Conservation (phyloP, 2,113 vertebrate species). For the Mustela lutreola region DNA sequence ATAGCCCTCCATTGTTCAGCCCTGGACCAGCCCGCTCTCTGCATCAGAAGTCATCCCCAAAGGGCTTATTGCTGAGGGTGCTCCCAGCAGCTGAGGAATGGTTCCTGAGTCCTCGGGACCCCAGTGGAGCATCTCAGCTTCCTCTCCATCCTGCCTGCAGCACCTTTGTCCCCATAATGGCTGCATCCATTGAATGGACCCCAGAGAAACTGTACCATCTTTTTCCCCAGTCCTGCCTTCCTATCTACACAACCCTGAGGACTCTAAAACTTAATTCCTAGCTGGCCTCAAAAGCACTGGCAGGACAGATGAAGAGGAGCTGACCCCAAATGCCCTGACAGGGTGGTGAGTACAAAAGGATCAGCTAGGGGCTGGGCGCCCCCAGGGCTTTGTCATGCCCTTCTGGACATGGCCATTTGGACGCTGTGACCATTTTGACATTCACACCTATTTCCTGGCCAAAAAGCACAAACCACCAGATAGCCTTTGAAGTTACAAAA, state of each 20-base stretch:
- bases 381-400: not conserved
- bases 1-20: too few relatives aligned
- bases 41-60: not conserved
- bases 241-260: not conserved
- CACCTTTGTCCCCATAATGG: not conserved
- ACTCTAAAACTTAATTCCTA: not conserved
- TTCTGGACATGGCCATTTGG: not conserved
- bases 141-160: not conserved
- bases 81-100: not conserved
- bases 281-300: not conserved
- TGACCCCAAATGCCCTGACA: not conserved
- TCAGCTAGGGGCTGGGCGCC: rapidly evolving
- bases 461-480: not conserved
- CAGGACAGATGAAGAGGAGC: not conserved
- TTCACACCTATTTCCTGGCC: not conserved
- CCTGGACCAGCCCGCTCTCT: not conserved
- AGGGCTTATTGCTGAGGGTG: not conserved
- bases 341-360: not conserved
- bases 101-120: not conserved
- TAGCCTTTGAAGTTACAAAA: not conserved
- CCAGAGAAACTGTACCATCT: not conserved
- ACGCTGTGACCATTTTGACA: not conserved
- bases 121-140: not conserved
- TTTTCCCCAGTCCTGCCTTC: not conserved
- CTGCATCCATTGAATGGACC: not conserved